These are phyloP conservation scores for Ibidorhyncha struthersii DNA, from an alignment of 2,113 vertebrate species.

Conservation along the genomic window DNA sequence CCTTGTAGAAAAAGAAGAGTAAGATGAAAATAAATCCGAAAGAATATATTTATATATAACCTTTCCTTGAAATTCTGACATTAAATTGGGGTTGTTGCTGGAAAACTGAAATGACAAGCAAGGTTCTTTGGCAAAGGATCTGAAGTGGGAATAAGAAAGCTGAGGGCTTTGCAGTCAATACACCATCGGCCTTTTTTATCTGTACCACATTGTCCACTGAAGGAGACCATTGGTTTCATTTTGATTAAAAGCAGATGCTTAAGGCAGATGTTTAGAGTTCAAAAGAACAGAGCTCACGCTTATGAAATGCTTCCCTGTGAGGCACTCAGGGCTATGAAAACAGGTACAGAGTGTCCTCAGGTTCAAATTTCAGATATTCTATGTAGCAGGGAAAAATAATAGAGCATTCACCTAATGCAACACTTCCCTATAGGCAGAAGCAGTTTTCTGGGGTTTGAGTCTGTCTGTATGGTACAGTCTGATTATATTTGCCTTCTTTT, in stretches of 20 bases:
- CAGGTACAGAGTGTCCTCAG: background rate
- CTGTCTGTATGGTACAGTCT: accelerated
- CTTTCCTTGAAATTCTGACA: conserved; percentile 7
- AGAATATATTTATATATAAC: background rate
- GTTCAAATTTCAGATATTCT: conserved; percentile 2
- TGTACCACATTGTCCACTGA: conserved; percentile 45
- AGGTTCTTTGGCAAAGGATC: conserved; percentile 33
- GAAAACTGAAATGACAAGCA: conserved; percentile 47
- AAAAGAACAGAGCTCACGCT: conserved; percentile 33
- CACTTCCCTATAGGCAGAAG: background rate
- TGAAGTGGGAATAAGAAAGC: conserved; percentile 41
- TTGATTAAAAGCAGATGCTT: conserved; percentile 69
- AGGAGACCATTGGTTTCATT: conserved; percentile 57
- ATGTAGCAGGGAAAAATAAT: accelerated
- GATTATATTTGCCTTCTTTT: background rate
- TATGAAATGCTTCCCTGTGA: conserved; percentile 59
- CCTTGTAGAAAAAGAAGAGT: background rate
- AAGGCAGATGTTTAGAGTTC: conserved; percentile 54
- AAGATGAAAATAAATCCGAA: background rate
- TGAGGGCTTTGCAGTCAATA: background rate
- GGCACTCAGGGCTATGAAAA: background rate
- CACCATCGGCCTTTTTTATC: conserved; percentile 20
- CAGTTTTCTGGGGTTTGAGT: background rate
- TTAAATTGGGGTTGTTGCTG: conserved; percentile 10
- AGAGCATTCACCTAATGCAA: background rate